A percentile compares a stretch with the other conserved stretches of the same genome.
phyloP scores from a whole-genome alignment of 1,140 invertebrate genomes.

The Cherax destructor region DNA sequence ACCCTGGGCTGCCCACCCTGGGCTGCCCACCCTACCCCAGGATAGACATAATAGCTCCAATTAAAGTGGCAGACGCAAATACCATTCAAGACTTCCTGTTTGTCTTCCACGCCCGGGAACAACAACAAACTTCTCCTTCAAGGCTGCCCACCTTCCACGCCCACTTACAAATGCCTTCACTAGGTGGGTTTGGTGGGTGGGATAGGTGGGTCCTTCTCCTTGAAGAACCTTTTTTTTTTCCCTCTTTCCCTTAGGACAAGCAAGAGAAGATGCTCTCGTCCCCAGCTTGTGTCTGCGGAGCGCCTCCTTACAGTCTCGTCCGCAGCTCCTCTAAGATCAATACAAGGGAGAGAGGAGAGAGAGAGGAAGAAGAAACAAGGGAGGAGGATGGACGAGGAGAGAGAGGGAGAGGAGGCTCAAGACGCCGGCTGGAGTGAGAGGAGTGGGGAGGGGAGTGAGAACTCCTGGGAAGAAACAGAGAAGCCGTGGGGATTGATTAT shows the following conservation, averaged over 20 bases:
- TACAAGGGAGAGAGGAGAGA: neutral
- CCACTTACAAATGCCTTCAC: too few species aligned
- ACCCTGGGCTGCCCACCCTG: too few species aligned
- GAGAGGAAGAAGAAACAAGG: neutral
- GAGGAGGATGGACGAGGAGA: neutral
- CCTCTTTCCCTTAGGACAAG: neutral
- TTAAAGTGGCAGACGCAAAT: too few species aligned
- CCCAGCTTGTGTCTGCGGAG: conserved; percentile 5
- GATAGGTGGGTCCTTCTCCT: too few species aligned
- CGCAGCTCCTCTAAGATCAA: conserved; percentile 31
- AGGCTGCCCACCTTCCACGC: too few species aligned
- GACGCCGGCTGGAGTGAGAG: neutral
- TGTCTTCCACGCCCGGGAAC: too few species aligned
- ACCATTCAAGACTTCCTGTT: too few species aligned
- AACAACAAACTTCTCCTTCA: too few species aligned
- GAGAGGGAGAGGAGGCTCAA: neutral
- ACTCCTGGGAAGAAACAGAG: neutral
- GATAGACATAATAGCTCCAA: too few species aligned
- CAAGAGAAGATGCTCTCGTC: conserved; percentile 8
- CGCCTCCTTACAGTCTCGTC: neutral
- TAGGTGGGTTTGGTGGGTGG: too few species aligned
- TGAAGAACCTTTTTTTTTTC: too few species aligned
- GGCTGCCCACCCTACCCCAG: too few species aligned
- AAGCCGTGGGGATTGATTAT: neutral
- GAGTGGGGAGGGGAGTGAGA: neutral